Conservation (phyloP, 2,113 vertebrate species). For the Platichthys stellatus region DNA sequence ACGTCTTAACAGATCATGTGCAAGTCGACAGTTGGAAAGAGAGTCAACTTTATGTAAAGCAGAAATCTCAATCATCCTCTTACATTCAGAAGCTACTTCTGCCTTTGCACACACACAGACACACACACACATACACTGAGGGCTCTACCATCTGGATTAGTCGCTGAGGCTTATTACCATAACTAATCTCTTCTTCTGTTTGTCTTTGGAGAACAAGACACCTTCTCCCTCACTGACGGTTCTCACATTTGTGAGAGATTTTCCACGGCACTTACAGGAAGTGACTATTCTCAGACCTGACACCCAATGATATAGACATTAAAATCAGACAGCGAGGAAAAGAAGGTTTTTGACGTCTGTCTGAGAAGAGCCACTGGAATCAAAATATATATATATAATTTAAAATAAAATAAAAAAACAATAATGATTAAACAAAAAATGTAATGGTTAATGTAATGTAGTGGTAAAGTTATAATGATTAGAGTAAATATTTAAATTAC, state of each 20-base stretch:
- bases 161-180: slow-evolving; percentile 32
- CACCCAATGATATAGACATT: slow-evolving; percentile 24
- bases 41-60: slow-evolving; percentile 27
- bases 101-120: neutral
- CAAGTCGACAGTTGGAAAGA: neutral
- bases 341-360: slow-evolving; percentile 7
- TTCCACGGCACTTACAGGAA: slow-evolving; percentile 17
- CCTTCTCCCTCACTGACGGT: slow-evolving; percentile 31
- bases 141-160: slow-evolving; percentile 41
- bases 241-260: slow-evolving; percentile 36
- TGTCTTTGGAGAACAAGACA: slow-evolving; percentile 49
- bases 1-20: slow-evolving; percentile 4
- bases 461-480: no score
- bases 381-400: neutral
- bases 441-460: no score
- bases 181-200: slow-evolving; percentile 52
- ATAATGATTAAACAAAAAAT: no score
- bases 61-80: slow-evolving; percentile 21
- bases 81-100: slow-evolving; percentile 4
- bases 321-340: neutral
- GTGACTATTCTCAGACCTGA: neutral
- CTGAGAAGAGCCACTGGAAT: neutral
- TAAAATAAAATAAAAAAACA: no score
- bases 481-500: no score
- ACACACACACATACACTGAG: neutral